Percentiles rank a stretch among this genome's conserved stretches.
Conservation (phyloP, 2,797 vertebrate genomes). For the Leptoclinus maculatus region DNA sequence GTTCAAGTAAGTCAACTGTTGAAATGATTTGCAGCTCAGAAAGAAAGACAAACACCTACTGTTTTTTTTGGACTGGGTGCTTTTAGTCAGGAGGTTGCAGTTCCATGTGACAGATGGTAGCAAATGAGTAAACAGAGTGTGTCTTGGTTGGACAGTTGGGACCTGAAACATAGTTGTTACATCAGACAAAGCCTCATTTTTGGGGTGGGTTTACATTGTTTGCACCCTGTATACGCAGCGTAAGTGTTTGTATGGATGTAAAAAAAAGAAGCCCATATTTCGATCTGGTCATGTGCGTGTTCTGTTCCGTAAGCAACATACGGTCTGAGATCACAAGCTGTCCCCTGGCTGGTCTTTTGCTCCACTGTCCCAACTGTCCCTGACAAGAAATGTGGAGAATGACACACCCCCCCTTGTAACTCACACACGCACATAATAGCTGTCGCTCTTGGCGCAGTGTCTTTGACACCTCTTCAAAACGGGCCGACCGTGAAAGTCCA, state of each 20-base stretch:
- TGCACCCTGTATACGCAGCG: conserved; percentile 1
- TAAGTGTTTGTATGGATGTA: conserved; percentile 6
- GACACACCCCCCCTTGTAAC: conserved; percentile 50
- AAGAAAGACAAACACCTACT: conserved; percentile 43
- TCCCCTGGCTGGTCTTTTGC: conserved; percentile 75
- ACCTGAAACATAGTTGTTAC: conserved; percentile 10
- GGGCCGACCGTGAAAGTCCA: conserved; percentile 68
- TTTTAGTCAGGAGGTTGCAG: conserved; percentile 29
- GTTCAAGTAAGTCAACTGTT: conserved; percentile 50
- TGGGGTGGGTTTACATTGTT: neutral
- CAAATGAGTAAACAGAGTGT: conserved; percentile 48
- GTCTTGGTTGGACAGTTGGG: conserved; percentile 24
- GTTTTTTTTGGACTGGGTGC: conserved; percentile 30
- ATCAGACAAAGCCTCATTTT: conserved; percentile 20
- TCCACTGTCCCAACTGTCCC: conserved; percentile 71
- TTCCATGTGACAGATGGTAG: conserved; percentile 22
- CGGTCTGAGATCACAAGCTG: conserved; percentile 61
- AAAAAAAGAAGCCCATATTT: conserved; percentile 19
- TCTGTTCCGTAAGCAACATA: conserved; percentile 52
- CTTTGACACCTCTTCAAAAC: conserved; percentile 77
- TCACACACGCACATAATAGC: conserved; percentile 50
- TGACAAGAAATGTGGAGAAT: conserved; percentile 66
- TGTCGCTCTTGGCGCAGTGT: conserved; percentile 56
- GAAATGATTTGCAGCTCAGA: conserved; percentile 60
- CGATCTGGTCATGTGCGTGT: conserved; percentile 43